Evolutionary conservation across 2,888 invertebrate species (phyloP).

Genomic region (Polyommatus icarus): DNA sequence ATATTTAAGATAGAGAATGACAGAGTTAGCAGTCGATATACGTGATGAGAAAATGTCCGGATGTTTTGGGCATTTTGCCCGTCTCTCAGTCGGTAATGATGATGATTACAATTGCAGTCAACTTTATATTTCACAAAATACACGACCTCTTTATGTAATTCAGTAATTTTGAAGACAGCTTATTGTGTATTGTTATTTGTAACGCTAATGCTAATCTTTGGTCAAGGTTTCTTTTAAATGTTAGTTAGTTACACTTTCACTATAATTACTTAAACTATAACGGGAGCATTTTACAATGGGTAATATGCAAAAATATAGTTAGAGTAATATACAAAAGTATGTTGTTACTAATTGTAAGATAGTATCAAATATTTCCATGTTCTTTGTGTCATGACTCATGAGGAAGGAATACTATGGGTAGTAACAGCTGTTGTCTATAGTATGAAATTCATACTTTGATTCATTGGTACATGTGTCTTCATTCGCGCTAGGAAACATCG

Average conservation of each 20-base stretch:
- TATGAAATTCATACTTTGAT: too few relatives aligned
- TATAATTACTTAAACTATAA: neutral
- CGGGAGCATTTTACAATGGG: neutral
- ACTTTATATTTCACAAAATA: neutral
- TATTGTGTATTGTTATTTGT: neutral
- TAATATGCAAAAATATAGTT: neutral
- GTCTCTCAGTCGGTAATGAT: neutral
- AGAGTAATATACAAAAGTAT: neutral
- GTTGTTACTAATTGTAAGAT: neutral
- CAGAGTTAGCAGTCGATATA: neutral
- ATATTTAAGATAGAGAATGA: neutral
- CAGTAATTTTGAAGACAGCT: neutral
- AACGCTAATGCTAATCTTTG: neutral
- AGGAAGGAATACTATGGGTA: too few relatives aligned
- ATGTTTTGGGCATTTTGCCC: too few relatives aligned
- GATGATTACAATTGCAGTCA: neutral
- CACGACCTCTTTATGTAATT: conserved; percentile 13
- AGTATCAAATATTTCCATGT: neutral
- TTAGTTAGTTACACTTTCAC: neutral
- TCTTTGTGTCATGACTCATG: neutral
- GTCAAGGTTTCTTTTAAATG: neutral
- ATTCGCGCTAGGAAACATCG: too few relatives aligned
- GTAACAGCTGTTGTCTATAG: too few relatives aligned
- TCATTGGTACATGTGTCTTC: too few relatives aligned
- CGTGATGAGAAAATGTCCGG: neutral